Evolutionary conservation across 2,797 vertebrate species (phyloP).

Genomic region (Pyrrhura leucotis): DNA sequence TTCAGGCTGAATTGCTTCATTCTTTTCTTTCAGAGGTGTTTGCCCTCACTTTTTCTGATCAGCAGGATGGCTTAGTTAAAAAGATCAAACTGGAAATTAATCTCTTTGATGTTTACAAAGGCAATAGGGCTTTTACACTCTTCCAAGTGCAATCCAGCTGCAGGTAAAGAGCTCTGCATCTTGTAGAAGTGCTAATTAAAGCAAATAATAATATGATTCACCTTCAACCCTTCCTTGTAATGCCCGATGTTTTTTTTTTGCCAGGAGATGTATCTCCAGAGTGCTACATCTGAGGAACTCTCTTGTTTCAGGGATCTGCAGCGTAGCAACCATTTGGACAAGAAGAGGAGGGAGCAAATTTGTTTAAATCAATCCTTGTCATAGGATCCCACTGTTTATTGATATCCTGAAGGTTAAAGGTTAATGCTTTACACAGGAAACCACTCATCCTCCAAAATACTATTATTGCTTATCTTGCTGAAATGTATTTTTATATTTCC

Average conservation of each 20-base stretch:
- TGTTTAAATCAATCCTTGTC: constrained; percentile 55
- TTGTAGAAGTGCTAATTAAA: constrained; percentile 64
- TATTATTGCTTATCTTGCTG: constrained; percentile 72
- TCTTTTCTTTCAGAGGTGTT: constrained; percentile 6
- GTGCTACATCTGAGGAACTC: background rate
- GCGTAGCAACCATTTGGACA: background rate
- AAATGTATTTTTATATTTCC: constrained; percentile 72
- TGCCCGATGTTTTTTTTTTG: background rate
- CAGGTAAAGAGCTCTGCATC: constrained; percentile 30
- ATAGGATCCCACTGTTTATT: constrained; percentile 40
- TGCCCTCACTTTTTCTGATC: constrained; percentile 55
- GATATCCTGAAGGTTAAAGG: constrained; percentile 66
- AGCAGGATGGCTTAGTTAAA: constrained; percentile 40
- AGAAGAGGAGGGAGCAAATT: constrained; percentile 8
- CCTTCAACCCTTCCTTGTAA: constrained; percentile 42
- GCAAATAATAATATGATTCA: constrained; percentile 35
- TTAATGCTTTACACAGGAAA: constrained; percentile 72
- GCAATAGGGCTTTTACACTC: constrained; percentile 52
- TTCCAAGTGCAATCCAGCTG: constrained; percentile 34
- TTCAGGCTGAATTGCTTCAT: background rate
- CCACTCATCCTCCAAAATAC: constrained; percentile 66
- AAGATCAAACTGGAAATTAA: constrained; percentile 59
- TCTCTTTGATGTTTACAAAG: constrained; percentile 61
- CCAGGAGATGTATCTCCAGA: background rate
- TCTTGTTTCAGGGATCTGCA: background rate